phyloP scores from a whole-genome alignment of 2,888 invertebrate genomes.

The Corythucha ciliata region DNA sequence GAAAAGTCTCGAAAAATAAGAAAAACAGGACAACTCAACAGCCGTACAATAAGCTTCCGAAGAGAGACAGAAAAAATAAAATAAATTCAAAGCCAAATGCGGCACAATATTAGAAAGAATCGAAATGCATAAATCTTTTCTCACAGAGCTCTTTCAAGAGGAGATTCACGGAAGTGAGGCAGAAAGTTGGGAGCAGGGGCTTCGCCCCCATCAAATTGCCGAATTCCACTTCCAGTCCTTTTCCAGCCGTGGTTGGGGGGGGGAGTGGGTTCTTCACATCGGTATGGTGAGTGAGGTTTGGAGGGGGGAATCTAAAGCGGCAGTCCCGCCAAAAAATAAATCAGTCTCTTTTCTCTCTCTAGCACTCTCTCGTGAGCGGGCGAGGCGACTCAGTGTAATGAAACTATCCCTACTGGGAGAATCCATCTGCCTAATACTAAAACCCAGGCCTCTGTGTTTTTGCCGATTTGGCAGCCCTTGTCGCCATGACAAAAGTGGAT shows the following conservation, averaged over 20 bases:
- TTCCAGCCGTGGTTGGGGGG: no score
- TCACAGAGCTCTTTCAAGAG: conserved; percentile 7
- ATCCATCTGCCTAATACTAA: conserved; percentile 25
- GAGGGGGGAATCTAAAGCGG: no score
- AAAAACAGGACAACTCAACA: no score
- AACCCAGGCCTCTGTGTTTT: no score
- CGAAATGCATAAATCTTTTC: conserved; percentile 23
- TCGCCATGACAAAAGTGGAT: no score
- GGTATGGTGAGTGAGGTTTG: no score
- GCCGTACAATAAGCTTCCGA: background rate
- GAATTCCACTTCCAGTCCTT: conserved; percentile 19
- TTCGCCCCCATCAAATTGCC: conserved; percentile 19
- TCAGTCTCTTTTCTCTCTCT: no score
- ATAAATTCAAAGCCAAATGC: conserved; percentile 18
- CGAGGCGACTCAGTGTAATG: conserved; percentile 19
- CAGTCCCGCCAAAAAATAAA: no score
- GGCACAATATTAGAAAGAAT: conserved; percentile 25
- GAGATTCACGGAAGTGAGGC: conserved; percentile 16
- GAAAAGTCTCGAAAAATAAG: no score
- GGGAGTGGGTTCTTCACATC: no score
- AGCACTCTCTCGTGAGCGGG: no score
- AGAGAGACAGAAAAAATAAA: background rate
- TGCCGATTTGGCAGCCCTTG: conserved; percentile 24
- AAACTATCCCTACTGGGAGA: conserved; percentile 23
- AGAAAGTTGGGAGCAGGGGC: no score